Base-by-base conservation (phyloP, 2,888 invertebrate genomes). In the Gari tellinella region DNA sequence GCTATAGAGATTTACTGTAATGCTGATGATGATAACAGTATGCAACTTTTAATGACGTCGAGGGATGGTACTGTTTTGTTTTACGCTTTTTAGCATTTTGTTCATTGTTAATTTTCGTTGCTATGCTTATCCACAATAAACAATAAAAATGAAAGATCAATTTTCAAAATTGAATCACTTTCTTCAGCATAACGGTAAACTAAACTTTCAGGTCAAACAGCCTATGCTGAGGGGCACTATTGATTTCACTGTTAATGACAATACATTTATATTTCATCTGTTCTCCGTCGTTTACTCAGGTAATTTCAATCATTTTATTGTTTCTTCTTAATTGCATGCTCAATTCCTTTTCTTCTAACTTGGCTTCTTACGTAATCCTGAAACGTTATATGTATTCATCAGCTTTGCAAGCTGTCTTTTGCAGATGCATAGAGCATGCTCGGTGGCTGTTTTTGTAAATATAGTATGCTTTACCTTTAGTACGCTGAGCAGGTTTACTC, bases 41-140 rank as follows among this genome's bases (percentile, higher is more conserved):
- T 48, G 48, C 48, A 14, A 48, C 48, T 23, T 21, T 31, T 26
- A 58, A 58, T 48, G 48, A 31, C 43, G 41, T 41, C 48, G 48
- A 58, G 23, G n/a, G 21, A 49, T 49, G 21, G 19, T 38, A n/a
- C 31, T 37, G 26, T 62, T 52, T 41, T 69, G 63, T 56, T 38
- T 49, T 57, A 55, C 52, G 69, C 68, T 64, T 69, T 21, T 69
- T 69, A 69, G 69, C 69, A 57, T 56, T 69, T 57, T 64, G 45
- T 53, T 69, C 37, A 26, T 31, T 46, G n/a, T 26, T 51, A 23
- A 46, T 19, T 69, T 69, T 21, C 25, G 57, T 69, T 69, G 63
- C 63, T 40, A 19, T 52, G 69, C 69, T 69, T 69, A 49, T 23
- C 23, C 19, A 41, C 25, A 4, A 31, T 10, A 31, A 31, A 31